Evolutionary conservation across 2,797 vertebrate species (phyloP).

Genomic region (Pangasius macronema): DNA sequence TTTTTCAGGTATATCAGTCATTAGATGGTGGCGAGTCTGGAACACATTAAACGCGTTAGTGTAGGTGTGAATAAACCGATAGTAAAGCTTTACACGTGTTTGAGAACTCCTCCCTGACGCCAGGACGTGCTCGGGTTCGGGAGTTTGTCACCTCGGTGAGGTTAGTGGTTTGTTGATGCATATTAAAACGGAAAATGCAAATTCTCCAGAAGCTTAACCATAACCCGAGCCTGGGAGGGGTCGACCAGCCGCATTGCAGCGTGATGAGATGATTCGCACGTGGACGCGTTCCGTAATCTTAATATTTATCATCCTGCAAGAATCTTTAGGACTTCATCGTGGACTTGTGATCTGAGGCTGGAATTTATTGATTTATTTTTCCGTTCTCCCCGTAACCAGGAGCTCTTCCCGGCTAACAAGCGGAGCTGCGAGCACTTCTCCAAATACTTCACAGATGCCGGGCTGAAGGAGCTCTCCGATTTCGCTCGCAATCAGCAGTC

Average conservation of each 20-base stretch:
- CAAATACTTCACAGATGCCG: conserved; percentile 95
- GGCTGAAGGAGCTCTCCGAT: conserved; percentile 92
- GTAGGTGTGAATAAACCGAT: no score
- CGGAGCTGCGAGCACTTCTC: conserved; percentile 95
- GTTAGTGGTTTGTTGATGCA: background rate
- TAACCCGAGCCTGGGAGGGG: background rate
- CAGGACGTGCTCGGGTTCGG: background rate
- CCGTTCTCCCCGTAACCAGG: conserved; percentile 66
- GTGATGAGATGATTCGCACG: background rate
- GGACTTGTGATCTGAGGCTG: background rate
- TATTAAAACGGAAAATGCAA: background rate
- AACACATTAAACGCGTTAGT: no score
- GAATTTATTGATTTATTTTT: background rate
- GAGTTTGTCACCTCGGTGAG: background rate
- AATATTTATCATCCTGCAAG: background rate
- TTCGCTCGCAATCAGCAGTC: conserved; percentile 95
- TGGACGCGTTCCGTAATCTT: background rate
- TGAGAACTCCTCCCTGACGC: no score
- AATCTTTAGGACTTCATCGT: background rate
- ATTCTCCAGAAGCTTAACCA: background rate
- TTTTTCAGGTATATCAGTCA: no score
- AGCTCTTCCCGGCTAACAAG: conserved; percentile 97
- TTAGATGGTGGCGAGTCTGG: no score
- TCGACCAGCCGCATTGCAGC: background rate
- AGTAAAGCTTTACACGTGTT: background rate